Conservation (phyloP, 2,113 vertebrate species). For the Corvus hawaiiensis region DNA sequence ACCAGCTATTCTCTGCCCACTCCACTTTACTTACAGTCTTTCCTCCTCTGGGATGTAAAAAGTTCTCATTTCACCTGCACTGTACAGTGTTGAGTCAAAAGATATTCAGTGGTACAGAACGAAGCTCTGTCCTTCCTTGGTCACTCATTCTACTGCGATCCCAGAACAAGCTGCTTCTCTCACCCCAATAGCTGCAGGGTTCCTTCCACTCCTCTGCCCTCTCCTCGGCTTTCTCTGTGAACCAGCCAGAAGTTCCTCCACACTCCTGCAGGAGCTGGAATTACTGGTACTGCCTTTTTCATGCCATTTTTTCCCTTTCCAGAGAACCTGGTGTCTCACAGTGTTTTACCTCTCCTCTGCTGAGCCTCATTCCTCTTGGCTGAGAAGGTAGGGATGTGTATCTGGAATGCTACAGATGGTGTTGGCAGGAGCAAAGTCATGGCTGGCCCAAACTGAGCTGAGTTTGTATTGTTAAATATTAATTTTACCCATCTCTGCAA, state of each 20-base stretch:
- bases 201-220: not conserved
- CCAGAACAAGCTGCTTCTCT: not conserved
- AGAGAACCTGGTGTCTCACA: not conserved
- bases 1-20: not conserved
- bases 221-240: not conserved
- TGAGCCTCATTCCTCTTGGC: not conserved
- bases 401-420: not conserved
- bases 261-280: not conserved
- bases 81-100: not conserved
- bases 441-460: not conserved
- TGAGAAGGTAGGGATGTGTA: not conserved
- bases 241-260: not conserved
- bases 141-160: not conserved
- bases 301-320: not conserved
- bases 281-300: not conserved
- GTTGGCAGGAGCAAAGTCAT: not conserved
- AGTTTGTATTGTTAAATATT: not conserved
- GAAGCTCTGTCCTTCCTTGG: not conserved
- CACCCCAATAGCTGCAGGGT: not conserved
- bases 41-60: not conserved
- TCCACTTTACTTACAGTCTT: not conserved
- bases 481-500: not conserved
- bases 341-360: not conserved
- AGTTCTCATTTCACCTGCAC: not conserved
- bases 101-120: fast-evolving